phyloP scores from a whole-genome alignment of 1,140 invertebrate species.

The Manduca sexta region DNA sequence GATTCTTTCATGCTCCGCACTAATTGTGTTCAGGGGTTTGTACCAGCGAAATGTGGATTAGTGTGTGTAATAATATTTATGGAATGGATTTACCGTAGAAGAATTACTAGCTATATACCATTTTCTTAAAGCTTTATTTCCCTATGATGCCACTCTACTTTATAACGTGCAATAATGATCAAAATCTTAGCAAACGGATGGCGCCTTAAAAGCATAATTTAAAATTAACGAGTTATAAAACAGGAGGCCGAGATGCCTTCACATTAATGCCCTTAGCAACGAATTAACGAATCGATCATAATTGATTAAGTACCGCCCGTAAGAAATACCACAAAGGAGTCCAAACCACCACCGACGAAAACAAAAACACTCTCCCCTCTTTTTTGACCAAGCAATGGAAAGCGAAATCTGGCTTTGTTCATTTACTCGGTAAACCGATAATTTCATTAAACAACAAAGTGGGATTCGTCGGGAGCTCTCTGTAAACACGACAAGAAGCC shows the following conservation, averaged over 20 bases:
- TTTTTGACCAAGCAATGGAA: slow-evolving; percentile 63
- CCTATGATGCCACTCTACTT: too few species aligned
- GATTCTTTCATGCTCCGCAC: slow-evolving; percentile 39
- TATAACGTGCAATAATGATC: too few species aligned
- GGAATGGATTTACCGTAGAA: too few species aligned
- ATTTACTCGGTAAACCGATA: slow-evolving; percentile 73
- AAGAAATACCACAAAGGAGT: slow-evolving; percentile 62
- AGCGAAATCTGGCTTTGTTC: slow-evolving; percentile 70
- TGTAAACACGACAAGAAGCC: slow-evolving; percentile 70
- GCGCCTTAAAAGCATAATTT: neutral
- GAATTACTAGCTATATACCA: too few species aligned
- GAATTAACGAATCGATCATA: slow-evolving; percentile 71
- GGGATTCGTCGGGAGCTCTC: slow-evolving; percentile 52
- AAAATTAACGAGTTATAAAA: too few species aligned
- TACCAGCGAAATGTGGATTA: too few species aligned
- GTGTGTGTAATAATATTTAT: too few species aligned
- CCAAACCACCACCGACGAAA: slow-evolving; percentile 51
- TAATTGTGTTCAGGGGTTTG: too few species aligned
- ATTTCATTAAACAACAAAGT: slow-evolving; percentile 73
- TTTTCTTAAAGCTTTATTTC: too few species aligned
- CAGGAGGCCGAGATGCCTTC: neutral
- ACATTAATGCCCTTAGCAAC: slow-evolving; percentile 57
- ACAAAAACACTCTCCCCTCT: slow-evolving; percentile 64
- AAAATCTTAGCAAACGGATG: neutral
- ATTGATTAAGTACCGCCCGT: slow-evolving; percentile 64